phyloP scores from a whole-genome alignment of 2,797 vertebrate genomes.

The Microcaecilia unicolor region DNA sequence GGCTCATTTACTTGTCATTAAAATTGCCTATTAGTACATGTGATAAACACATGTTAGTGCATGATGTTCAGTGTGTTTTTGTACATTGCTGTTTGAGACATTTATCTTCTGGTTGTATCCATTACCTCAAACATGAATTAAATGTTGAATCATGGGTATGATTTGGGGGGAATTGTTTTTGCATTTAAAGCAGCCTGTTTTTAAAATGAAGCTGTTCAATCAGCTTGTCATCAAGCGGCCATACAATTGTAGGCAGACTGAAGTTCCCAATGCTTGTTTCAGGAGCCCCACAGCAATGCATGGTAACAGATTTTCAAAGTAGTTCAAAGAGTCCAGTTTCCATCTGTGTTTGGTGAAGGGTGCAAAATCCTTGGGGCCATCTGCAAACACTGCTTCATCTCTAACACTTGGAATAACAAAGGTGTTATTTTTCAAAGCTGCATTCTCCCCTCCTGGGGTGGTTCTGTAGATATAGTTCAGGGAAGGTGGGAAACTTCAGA shows the following conservation, averaged over 20 bases:
- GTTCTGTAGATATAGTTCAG: conserved; percentile 79
- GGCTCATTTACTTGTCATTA: too few species aligned
- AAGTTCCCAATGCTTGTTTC: conserved; percentile 53
- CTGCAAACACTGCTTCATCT: conserved; percentile 88
- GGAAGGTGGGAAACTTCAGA: conserved; percentile 94
- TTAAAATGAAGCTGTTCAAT: conserved; percentile 55
- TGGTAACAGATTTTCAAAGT: conserved; percentile 63
- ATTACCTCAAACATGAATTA: too few species aligned
- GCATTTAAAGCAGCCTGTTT: too few species aligned
- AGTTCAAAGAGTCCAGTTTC: conserved; percentile 71
- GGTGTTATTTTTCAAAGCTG: conserved; percentile 98
- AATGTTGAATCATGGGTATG: too few species aligned
- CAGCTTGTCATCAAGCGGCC: conserved; percentile 54
- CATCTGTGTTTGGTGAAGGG: conserved; percentile 76
- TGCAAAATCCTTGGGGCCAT: conserved; percentile 78
- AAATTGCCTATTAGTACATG: too few species aligned
- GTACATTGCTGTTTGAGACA: too few species aligned
- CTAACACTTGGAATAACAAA: conserved; percentile 93
- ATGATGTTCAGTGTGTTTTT: too few species aligned
- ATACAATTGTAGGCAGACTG: conserved; percentile 59
- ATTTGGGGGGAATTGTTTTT: too few species aligned
- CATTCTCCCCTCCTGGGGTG: conserved; percentile 82
- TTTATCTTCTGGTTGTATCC: too few species aligned
- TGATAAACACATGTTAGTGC: too few species aligned
- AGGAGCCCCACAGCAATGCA: conserved; percentile 55